Base-by-base conservation (phyloP, 2,113 vertebrate species). In the Dasyornis broadbenti region DNA sequence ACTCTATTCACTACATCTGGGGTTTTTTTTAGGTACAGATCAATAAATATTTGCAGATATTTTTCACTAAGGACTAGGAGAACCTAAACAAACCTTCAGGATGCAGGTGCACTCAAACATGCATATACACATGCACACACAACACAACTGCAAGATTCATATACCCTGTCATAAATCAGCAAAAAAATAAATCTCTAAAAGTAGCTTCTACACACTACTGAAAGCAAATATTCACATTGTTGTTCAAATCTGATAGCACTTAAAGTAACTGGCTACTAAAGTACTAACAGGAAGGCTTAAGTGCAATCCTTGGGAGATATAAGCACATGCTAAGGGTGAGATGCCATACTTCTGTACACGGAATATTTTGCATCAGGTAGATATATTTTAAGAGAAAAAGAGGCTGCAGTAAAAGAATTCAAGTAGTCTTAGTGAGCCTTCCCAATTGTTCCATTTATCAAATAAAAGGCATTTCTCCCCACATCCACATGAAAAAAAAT, bases 21-120 rank as follows among this genome's bases (percentile, higher is more conserved):
- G 4, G 1, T 0, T 6, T 23, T 49, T 27, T 78, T 63, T 16
- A 45, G 31, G n/a, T 20, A 23, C 5, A 14, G 31, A 33, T 44
- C 44, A 87, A 76, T 40, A 61, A 79, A 69, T 40, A 53, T n/a
- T 31, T 42, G 22, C 5, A 5, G 4, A 5, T 15, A 31, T 72
- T 45, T 89, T 63, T 56, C 6, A 23, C 26, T 52, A 50, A 75
- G 18, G 12, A 13, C 19, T 64, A 76, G 47, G 26, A 37, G 45
- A 89, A 82, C 3, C 33, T 86, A 76, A 93, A 22, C 7, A 19
- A 84, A 76, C 20, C 28, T 69, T 69, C 31, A 28, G 22, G 30
- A 37, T 33, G 10, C 7, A 52, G 15, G 7, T 54, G 19, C 10
- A 40, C 8, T 69, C 37, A 57, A n/a, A 64, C 18, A 19, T 28